Base-by-base conservation (phyloP, 2,797 vertebrate genomes). In the Pipistrellus pygmaeus region DNA sequence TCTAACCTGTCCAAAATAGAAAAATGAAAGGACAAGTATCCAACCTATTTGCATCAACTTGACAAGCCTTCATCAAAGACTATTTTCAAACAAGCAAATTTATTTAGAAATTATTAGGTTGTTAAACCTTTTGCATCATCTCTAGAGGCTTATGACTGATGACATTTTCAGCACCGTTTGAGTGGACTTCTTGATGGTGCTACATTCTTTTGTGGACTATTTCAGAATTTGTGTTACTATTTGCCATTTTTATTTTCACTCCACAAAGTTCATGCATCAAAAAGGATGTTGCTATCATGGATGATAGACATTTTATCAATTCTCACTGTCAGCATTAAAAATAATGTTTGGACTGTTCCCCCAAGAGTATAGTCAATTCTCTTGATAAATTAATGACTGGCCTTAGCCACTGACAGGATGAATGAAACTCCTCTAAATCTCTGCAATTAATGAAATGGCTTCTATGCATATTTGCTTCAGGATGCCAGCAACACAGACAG, bases 281-380 rank as follows among this genome's bases (percentile, higher is more conserved):
- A 95, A 91, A 93, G 35, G 80, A 95, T 95, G 80, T 81, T 93
- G 64, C 62, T 73, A 51, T 94, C 80, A 84, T 76, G 66, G 62
- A 85, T 94, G 91, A 95, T 90, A 88, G 96, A 48, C 94, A 96
- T 90, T 96, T 97, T 95, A 93, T 97, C 96, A 97, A 94, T 96
- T 92, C 57, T 77, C 81, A 17, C 78, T 96, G 68, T 51, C 93
- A 95, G 57, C 77, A 93, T 87, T 96, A 89, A 95, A 97, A 97
- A 94, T 92, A 90, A 88, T 90, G 72, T 92, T 97, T 87, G 17
- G 71, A 84, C 12, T 75, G 9, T 88, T 96, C 53, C 32, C 89
- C n/a, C 12, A 15, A 18, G 32, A 89, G 68, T 25, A 55, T 87
- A 89, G 93, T 96, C 94, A 96, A 96, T 93, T 94, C 80, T 93